A percentile compares a stretch with the other conserved stretches of the same genome.
These are phyloP conservation scores for Acanthosoma haemorrhoidale DNA, from an alignment of 2,888 invertebrate genomes.

Conservation along the genomic window DNA sequence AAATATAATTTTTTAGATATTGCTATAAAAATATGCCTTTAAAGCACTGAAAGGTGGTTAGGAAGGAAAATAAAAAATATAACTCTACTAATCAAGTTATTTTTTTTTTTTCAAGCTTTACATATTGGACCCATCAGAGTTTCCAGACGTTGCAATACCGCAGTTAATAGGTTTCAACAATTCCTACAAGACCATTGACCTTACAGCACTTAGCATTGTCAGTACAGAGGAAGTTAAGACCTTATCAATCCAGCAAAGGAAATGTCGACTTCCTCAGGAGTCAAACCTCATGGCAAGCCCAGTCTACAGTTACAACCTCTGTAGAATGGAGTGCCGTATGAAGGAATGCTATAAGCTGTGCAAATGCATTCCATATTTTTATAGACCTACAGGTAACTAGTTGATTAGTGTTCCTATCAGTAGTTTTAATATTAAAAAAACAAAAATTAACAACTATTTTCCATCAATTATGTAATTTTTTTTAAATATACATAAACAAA, in stretches of 20 bases:
- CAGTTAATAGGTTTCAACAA: conserved; percentile 44
- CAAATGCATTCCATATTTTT: conserved; percentile 47
- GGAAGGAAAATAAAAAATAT: no score
- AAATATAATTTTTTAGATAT: no score
- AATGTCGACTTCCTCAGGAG: conserved; percentile 44
- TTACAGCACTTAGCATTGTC: conserved; percentile 56
- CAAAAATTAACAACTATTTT: no score
- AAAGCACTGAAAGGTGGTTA: no score
- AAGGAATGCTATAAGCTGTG: conserved; percentile 44
- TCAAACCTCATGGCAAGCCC: conserved; percentile 43
- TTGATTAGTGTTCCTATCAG: neutral
- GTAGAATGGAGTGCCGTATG: conserved; percentile 46
- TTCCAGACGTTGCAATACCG: conserved; percentile 59
- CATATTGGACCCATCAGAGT: conserved; percentile 62
- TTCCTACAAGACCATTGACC: conserved; percentile 55
- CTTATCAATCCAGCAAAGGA: conserved; percentile 43
- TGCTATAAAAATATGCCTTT: no score
- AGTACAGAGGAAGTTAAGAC: conserved; percentile 52
- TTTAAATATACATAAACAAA: no score
- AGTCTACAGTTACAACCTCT: conserved; percentile 46
- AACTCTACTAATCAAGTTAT: no score
- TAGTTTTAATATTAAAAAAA: neutral
- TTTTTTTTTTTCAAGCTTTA: conserved; percentile 50
- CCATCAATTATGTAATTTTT: no score
- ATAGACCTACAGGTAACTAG: conserved; percentile 41